Conservation (phyloP, 2,888 invertebrate genomes). For the Chaetogeoica ovagalla region DNA sequence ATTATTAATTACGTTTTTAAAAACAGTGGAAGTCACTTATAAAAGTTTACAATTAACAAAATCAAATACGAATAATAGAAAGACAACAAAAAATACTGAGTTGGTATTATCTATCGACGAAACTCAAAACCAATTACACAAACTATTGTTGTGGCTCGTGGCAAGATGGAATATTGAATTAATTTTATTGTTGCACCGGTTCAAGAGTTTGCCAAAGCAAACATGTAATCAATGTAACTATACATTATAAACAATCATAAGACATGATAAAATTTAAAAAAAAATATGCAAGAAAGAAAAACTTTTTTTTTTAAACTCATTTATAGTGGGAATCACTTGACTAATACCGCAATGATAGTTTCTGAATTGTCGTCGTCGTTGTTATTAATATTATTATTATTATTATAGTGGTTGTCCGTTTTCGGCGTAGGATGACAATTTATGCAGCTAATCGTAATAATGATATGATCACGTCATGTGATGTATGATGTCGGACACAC, state of each 20-base stretch:
- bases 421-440: neutral
- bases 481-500: constrained; percentile 67
- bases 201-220: constrained; percentile 14
- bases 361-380: neutral
- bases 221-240: constrained; percentile 9
- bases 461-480: constrained; percentile 57
- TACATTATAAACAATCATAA: constrained; percentile 38
- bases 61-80: constrained; percentile 38
- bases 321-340: neutral
- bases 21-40: constrained; percentile 4
- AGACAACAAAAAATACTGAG: constrained; percentile 47
- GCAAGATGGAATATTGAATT: constrained; percentile 27
- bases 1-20: constrained; percentile 16
- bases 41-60: constrained; percentile 31
- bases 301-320: neutral
- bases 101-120: constrained; percentile 29
- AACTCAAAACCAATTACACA: constrained; percentile 24
- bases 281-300: neutral
- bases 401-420: constrained; percentile 5
- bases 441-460: neutral
- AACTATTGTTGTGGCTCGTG: constrained; percentile 33
- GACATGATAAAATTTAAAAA: constrained; percentile 15
- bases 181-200: constrained; percentile 14
- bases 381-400: too few relatives aligned
- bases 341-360: neutral